phyloP scores from a whole-genome alignment of 2,888 invertebrate genomes.

The Ichneumon xanthorius region DNA sequence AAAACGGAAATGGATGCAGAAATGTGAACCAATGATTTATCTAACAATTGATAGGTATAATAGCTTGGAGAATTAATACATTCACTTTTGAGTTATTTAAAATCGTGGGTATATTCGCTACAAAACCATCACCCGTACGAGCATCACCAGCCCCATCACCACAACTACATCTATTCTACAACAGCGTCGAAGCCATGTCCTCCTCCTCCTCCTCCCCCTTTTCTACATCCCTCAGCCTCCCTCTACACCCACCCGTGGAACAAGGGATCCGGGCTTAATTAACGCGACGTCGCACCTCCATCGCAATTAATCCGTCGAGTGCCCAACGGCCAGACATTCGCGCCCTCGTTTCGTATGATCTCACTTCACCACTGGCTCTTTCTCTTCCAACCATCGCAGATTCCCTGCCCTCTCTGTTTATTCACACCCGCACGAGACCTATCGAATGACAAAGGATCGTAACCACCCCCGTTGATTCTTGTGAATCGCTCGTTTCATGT shows the following conservation, averaged over 20 bases:
- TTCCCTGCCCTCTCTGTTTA: conserved; percentile 28
- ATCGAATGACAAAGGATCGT: conserved; percentile 59
- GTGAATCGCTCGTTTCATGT: conserved; percentile 38
- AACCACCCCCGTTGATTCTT: conserved; percentile 49
- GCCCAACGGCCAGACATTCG: conserved; percentile 72
- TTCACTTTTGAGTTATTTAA: conserved; percentile 13
- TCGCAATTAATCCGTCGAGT: conserved; percentile 75
- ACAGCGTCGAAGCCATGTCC: conserved; percentile 57
- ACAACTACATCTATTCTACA: conserved; percentile 43
- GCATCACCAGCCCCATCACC: conserved; percentile 38
- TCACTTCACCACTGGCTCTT: conserved; percentile 45
- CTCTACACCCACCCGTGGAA: conserved; percentile 33
- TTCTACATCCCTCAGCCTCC: conserved; percentile 12
- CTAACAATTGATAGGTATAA: background rate
- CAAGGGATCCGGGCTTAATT: conserved; percentile 72
- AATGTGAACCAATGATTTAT: background rate
- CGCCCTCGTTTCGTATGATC: conserved; percentile 63
- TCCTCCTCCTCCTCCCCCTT: background rate
- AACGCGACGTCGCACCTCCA: conserved; percentile 74
- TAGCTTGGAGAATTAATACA: conserved; percentile 12
- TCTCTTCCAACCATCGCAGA: background rate
- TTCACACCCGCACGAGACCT: conserved; percentile 40
- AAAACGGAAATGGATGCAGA: background rate
- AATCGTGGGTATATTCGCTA: conserved; percentile 17
- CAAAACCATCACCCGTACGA: conserved; percentile 58